These are phyloP conservation scores for Musca domestica DNA, from an alignment of 1,140 invertebrate species.

Conservation along the genomic window DNA sequence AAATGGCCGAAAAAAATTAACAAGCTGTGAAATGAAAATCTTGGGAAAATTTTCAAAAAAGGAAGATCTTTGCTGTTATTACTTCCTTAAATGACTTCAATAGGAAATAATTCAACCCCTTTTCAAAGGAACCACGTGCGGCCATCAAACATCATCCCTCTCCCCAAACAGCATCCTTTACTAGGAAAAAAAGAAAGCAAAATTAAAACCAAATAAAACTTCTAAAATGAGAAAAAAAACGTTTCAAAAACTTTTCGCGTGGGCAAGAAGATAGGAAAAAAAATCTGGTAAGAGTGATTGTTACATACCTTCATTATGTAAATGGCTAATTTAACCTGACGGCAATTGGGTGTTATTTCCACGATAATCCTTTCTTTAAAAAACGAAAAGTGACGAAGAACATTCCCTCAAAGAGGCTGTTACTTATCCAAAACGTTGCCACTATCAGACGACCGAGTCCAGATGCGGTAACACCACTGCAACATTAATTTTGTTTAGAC, in stretches of 20 bases:
- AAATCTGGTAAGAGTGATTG: neutral
- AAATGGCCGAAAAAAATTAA: no score
- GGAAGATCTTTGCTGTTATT: neutral
- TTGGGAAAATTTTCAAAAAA: neutral
- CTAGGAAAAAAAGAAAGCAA: neutral
- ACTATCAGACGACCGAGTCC: neutral
- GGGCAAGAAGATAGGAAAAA: no score
- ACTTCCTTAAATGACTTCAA: no score
- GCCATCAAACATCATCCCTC: no score
- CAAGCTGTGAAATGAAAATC: neutral
- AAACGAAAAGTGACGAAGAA: neutral
- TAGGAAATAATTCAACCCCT: no score
- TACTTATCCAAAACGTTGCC: neutral
- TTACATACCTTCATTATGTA: conserved; percentile 17
- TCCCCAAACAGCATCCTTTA: no score
- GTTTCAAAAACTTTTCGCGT: no score
- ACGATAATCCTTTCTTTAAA: neutral
- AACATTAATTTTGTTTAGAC: conserved; percentile 11
- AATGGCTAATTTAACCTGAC: conserved; percentile 18
- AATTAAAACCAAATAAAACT: conserved; percentile 18
- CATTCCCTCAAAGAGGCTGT: neutral
- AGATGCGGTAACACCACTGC: neutral
- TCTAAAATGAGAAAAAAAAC: neutral
- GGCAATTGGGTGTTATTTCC: conserved; percentile 8
- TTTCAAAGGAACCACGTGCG: no score